Base-by-base conservation (phyloP, 1,140 invertebrate species). In the Drosophila biarmipes region DNA sequence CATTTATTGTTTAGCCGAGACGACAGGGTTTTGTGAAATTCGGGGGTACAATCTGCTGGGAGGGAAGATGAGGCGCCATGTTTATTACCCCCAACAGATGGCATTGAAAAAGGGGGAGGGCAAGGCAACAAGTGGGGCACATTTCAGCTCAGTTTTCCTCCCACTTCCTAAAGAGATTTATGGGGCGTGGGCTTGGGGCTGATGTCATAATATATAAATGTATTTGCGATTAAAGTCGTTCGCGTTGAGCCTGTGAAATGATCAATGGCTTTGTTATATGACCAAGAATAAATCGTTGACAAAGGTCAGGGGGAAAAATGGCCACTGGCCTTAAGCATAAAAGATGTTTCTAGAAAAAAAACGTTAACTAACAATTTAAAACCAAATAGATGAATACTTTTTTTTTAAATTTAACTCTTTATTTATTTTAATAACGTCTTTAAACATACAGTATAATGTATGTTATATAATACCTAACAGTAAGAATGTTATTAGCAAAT, bases 31-130 rank as follows among this genome's bases (percentile, higher is more conserved):
- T 21, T 51, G 14, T 43, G 51, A 49, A 14, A 43, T 42, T 24
- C n/a, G 31, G 12, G 46, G 45, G 38, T 31, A 48, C 17, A 49
- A 34, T 42, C 10, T 61, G 37, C 21, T 12, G 14, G 7, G 15
- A n/a, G 17, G 27, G 63, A 45, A n/a, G 31, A 38, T 24, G 35
- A 73, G 46, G 59, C 63, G 49, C 66, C 66, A 69, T 64, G 61
- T 87, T 86, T 86, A 86, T 81, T 81, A 82, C 80, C 58, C 57
- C 74, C 68, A 56, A 52, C 82, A 85, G 81, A 81, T 86, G 78
- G 74, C 82, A 72, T 71, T 75, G 79, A 42, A 45, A 68, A 19
- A 48, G 45, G 46, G 45, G 53, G 5, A n/a, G 27, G 27, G 19
- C 15, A 27, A 15, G 74, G 76, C 80, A 84, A 84, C 80, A 84